These are phyloP conservation scores for Saturnia pavonia DNA, from an alignment of 2,888 invertebrate genomes.

Conservation along the genomic window DNA sequence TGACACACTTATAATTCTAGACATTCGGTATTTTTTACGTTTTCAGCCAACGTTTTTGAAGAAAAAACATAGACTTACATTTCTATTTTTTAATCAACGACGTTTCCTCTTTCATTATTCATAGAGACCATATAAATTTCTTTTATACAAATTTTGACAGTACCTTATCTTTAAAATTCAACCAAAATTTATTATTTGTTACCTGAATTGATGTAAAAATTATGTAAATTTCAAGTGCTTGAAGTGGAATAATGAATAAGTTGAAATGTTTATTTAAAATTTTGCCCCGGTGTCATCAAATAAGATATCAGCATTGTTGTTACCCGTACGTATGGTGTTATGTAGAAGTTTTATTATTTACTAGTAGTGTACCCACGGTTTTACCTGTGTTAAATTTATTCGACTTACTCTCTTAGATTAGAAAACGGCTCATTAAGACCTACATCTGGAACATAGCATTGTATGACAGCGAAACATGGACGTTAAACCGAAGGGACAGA, in stretches of 20 bases:
- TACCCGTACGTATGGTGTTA: conserved; percentile 10
- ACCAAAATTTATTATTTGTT: background rate
- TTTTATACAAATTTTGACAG: background rate
- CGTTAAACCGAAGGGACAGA: no score
- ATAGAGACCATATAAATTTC: background rate
- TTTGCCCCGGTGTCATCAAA: background rate
- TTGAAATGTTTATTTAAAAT: conserved; percentile 4
- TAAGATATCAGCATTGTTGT: conserved; percentile 9
- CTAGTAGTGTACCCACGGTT: no score
- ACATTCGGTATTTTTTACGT: background rate
- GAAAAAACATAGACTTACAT: background rate
- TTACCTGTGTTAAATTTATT: no score
- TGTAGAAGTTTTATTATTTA: background rate
- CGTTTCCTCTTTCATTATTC: background rate
- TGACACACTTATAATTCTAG: no score
- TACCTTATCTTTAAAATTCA: background rate
- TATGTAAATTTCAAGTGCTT: conserved; percentile 1
- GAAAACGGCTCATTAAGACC: no score
- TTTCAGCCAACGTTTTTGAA: background rate
- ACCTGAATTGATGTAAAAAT: background rate
- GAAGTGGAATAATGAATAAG: conserved; percentile 3
- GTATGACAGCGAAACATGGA: no score
- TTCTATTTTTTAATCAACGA: background rate
- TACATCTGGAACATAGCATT: no score
- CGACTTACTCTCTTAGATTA: no score